Percentiles rank a stretch among this genome's conserved stretches.
Evolutionary conservation across 2,113 vertebrate genomes (phyloP).

Genomic region (Gnathonemus longibarbis): DNA sequence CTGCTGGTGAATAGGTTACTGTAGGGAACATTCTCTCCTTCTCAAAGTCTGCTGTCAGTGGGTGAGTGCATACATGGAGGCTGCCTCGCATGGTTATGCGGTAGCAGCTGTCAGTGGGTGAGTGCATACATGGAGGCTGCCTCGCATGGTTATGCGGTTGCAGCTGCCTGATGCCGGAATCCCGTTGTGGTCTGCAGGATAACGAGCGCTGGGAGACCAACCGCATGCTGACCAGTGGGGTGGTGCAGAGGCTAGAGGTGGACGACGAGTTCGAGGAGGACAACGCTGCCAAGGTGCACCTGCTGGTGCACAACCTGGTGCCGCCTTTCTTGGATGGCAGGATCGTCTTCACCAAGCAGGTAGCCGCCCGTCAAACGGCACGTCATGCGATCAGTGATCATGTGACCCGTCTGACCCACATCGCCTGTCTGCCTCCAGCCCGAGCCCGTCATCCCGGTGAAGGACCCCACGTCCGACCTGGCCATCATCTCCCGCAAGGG

Average conservation of each 20-base stretch:
- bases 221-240: constrained; percentile 97
- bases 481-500: constrained; percentile 96
- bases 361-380: constrained; percentile 17
- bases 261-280: constrained; percentile 98
- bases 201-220: constrained; percentile 98
- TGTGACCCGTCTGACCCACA: background rate
- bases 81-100: too few species aligned
- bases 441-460: constrained; percentile 92
- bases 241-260: constrained; percentile 92
- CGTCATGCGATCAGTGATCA: background rate
- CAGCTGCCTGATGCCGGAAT: background rate
- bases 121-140: background rate
- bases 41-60: background rate
- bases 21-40: background rate
- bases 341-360: constrained; percentile 98
- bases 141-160: background rate
- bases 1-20: background rate
- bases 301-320: constrained; percentile 92
- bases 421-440: constrained; percentile 59
- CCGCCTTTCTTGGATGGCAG: constrained; percentile 93
- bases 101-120: background rate
- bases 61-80: background rate
- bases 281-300: constrained; percentile 89
- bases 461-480: constrained; percentile 91
- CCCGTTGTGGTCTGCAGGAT: constrained; percentile 60